Percentiles rank a stretch among this genome's conserved stretches.
Conservation (phyloP, 2,888 invertebrate genomes). For the Drosophila multiciliata region DNA sequence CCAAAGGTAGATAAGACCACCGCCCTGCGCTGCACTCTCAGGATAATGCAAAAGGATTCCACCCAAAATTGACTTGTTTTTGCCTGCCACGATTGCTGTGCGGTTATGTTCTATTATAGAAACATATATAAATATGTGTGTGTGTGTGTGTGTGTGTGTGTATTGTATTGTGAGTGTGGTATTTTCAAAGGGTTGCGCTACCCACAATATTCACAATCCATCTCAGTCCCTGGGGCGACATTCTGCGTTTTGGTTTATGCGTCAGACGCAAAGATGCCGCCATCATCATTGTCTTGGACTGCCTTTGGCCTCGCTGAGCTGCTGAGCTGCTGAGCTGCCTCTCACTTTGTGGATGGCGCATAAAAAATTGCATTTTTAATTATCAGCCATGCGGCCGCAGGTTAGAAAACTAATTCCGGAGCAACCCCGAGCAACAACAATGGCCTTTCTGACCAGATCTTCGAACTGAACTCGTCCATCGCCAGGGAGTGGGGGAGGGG, state of each 20-base stretch:
- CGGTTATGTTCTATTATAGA: conserved; percentile 17
- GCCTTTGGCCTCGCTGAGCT: conserved; percentile 7
- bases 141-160: not conserved
- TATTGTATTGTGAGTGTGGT: conserved; percentile 8
- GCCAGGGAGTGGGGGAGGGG: not conserved
- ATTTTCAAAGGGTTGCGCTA: conserved; percentile 68
- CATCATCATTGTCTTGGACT: conserved; percentile 75
- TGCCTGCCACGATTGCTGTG: conserved; percentile 53
- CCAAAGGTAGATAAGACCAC: conserved; percentile 64
- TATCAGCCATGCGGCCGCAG: conserved; percentile 73
- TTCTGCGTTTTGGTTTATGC: conserved; percentile 79
- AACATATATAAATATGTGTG: conserved; percentile 1
- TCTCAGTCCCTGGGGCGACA: conserved; percentile 73
- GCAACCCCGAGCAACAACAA: conserved; percentile 54
- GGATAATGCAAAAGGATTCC: conserved; percentile 63
- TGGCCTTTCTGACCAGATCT: not conserved
- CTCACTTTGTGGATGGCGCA: conserved; percentile 28
- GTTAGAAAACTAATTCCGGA: conserved; percentile 77
- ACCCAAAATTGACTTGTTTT: conserved; percentile 61
- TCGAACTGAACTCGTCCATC: not conserved
- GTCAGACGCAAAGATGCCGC: conserved; percentile 71
- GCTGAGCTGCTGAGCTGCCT: not conserved
- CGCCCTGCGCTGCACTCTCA: conserved; percentile 24
- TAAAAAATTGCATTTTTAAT: conserved; percentile 80
- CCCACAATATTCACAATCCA: conserved; percentile 29